Base-by-base conservation (phyloP, 2,113 vertebrate species). In the Synodontis membranacea region DNA sequence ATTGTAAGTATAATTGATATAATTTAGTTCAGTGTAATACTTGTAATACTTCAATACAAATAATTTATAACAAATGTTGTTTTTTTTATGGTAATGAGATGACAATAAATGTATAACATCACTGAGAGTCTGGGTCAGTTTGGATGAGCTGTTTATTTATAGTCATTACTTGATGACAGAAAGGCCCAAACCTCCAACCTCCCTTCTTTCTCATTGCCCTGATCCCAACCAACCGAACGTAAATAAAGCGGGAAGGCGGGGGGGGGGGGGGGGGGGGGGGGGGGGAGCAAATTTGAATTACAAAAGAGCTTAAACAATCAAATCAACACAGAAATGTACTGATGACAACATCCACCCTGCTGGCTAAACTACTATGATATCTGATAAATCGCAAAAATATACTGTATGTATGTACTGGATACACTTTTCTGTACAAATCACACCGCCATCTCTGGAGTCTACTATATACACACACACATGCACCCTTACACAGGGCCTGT, bases 361-460 rank as follows among this genome's bases (percentile, higher is more conserved):
- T 91, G 89, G 91, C 90, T 91, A 92, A 93, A 91, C 91, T 87
- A 91, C 92, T 92, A 91, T 93, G 92, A 93, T 92, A 93, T 92
- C 68, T 88, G 89, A 93, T 91, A 89, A 85, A 83, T 94, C 93
- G 94, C 91, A 93, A 95, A 94, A 95, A 95, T 94, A 94, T 90
- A 81, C 79, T 56, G 46, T 68, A 94, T 91, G 92, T 93, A 93
- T 95, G 88, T 94, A 94, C 92, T 80, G 79, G 28, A 86, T 70
- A 94, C 94, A 93, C 92, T 93, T 93, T 94, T 92, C 93, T 93
- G 92, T 92, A 96, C 95, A 98, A 97, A 97, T 96, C 96, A 95
- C 91, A 92, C 92, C 95, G 93, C 94, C 92, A 95, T 95, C 95
- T 96, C 95, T 96, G 95, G 89, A 86, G 85, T 91, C 92, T 89